Conservation (phyloP, 2,888 invertebrate genomes). For the Anarsia innoxiella region DNA sequence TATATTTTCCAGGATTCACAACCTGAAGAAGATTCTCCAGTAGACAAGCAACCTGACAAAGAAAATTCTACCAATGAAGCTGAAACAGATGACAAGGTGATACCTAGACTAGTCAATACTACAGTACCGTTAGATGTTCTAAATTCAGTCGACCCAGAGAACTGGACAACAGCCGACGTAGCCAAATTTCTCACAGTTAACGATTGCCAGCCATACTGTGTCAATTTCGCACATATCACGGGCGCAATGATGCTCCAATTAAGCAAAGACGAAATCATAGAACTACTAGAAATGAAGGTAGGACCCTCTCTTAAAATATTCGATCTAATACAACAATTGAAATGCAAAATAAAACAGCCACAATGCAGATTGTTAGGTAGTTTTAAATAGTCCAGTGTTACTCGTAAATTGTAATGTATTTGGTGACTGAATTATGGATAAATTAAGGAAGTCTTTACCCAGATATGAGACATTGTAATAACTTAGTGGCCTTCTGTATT, state of each 20-base stretch:
- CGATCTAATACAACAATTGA: constrained; percentile 93
- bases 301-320: constrained; percentile 95
- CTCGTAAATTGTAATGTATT: too few species aligned
- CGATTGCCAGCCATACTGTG: constrained; percentile 84
- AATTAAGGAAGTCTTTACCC: too few species aligned
- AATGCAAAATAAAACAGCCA: constrained; percentile 87
- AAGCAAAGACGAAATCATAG: constrained; percentile 92
- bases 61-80: too few species aligned
- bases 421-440: too few species aligned
- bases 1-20: too few species aligned
- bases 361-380: constrained; percentile 68
- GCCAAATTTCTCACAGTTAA: constrained; percentile 92
- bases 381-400: too few species aligned
- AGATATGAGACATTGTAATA: too few species aligned
- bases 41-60: too few species aligned
- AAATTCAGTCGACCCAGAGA: constrained; percentile 66
- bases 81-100: constrained; percentile 61
- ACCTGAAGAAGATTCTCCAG: too few species aligned
- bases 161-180: constrained; percentile 89
- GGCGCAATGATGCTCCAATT: constrained; percentile 87
- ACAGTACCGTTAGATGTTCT: constrained; percentile 64
- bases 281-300: constrained; percentile 93
- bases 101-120: constrained; percentile 78
- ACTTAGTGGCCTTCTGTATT: too few species aligned
- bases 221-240: constrained; percentile 81